These are phyloP conservation scores for Florisuga fusca DNA, from an alignment of 2,797 vertebrate species.

Conservation along the genomic window DNA sequence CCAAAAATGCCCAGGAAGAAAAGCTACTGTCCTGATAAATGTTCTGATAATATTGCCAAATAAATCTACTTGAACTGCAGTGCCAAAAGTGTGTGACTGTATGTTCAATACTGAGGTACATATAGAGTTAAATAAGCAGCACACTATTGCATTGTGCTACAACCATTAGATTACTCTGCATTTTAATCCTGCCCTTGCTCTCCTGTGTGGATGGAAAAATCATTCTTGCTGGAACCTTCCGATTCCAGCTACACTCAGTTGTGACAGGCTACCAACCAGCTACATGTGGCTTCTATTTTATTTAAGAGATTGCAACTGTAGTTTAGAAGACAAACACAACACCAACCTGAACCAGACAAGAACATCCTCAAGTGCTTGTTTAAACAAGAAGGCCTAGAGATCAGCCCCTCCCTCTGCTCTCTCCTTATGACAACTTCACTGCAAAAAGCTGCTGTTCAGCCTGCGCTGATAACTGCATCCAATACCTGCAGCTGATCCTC, in stretches of 20 bases:
- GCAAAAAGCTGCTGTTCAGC: not conserved
- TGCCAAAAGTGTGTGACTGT: not conserved
- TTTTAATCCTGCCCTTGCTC: not conserved
- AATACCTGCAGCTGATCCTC: not conserved
- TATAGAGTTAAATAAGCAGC: not conserved
- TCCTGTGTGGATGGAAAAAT: not conserved
- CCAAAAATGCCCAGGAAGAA: not conserved
- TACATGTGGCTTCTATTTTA: not conserved
- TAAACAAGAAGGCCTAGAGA: not conserved
- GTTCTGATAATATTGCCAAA: not conserved
- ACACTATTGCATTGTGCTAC: not conserved
- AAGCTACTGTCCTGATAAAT: not conserved
- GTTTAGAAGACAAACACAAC: slow-evolving; percentile 29
- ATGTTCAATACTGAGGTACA: not conserved
- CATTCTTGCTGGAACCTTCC: not conserved
- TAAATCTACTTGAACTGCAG: not conserved
- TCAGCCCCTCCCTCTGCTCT: not conserved
- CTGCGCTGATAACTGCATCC: not conserved
- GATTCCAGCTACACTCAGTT: not conserved
- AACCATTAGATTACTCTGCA: not conserved
- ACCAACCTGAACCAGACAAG: not conserved
- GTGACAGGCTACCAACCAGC: not conserved
- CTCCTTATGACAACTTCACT: not conserved
- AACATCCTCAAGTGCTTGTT: not conserved
- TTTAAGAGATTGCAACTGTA: not conserved